phyloP scores from a whole-genome alignment of 2,888 invertebrate species.

The Sphaerophoria taeniata region DNA sequence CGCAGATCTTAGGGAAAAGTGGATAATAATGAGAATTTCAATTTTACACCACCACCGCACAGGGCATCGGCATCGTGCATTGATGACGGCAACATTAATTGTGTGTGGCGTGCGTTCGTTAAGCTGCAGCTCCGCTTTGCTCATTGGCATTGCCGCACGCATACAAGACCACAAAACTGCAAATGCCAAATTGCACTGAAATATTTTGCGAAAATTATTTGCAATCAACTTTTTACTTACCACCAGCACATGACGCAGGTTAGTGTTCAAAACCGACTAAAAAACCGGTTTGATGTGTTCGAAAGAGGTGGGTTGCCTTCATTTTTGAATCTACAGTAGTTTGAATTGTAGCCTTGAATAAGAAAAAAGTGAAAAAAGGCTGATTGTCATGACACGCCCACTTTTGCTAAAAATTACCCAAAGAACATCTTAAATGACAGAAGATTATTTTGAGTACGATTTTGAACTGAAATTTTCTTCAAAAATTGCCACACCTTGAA shows the following conservation, averaged over 20 bases:
- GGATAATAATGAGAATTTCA: constrained; percentile 43
- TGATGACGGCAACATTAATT: neutral
- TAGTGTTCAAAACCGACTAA: neutral
- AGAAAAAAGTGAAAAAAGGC: too few relatives aligned
- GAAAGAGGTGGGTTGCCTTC: constrained; percentile 49
- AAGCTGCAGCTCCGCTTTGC: neutral
- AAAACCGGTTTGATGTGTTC: constrained; percentile 8
- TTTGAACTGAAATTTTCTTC: too few relatives aligned
- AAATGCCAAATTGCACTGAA: constrained; percentile 36
- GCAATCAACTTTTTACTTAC: neutral
- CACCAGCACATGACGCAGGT: constrained; percentile 8
- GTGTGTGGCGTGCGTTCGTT: neutral
- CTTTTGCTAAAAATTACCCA: too few relatives aligned
- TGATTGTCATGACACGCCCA: too few relatives aligned
- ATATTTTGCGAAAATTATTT: constrained; percentile 22
- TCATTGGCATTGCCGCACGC: neutral
- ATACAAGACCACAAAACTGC: constrained; percentile 50
- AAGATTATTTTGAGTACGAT: too few relatives aligned
- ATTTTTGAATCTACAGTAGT: constrained; percentile 36
- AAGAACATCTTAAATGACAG: too few relatives aligned
- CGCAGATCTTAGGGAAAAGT: neutral
- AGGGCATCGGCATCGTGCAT: constrained; percentile 11
- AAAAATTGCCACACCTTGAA: too few relatives aligned
- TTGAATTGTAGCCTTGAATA: too few relatives aligned
- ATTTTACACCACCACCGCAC: constrained; percentile 52